Percentiles rank a stretch among this genome's conserved stretches.
Evolutionary conservation across 37 sponge, comb jelly and placozoan species (phyloP).

Genomic region (Ephydatia muelleri): DNA sequence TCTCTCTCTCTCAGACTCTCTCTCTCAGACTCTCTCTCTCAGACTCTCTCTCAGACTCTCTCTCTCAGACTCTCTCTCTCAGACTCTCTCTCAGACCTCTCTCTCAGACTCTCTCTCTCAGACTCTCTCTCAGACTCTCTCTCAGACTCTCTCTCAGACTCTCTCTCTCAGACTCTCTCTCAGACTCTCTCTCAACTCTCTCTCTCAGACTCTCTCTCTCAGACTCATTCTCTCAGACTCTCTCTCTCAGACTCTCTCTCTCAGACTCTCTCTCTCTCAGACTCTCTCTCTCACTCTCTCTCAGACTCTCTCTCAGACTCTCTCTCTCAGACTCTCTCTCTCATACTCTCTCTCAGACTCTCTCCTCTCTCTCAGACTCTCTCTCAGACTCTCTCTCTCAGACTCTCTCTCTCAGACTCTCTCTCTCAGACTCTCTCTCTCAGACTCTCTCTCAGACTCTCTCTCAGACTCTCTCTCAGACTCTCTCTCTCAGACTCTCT

Average conservation of each 20-base stretch:
- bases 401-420: conserved; percentile 37
- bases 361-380: too few relatives aligned
- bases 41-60: conserved; percentile 38
- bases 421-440: conserved; percentile 38
- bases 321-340: conserved; percentile 33
- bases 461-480: conserved; percentile 27
- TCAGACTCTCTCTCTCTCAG: conserved; percentile 27
- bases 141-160: conserved; percentile 25
- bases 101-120: conserved; percentile 50
- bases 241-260: conserved; percentile 44
- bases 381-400: conserved; percentile 49
- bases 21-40: conserved; percentile 43
- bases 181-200: conserved; percentile 13
- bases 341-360: too few relatives aligned
- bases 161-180: conserved; percentile 37
- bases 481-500: conserved; percentile 42
- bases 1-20: conserved; percentile 54
- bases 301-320: conserved; percentile 20
- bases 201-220: conserved; percentile 49
- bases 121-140: conserved; percentile 38
- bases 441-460: conserved; percentile 28
- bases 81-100: conserved; percentile 25
- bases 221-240: conserved; percentile 39
- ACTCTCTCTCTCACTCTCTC: conserved; percentile 34
- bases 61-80: conserved; percentile 26